phyloP scores from a whole-genome alignment of 2,113 vertebrate genomes.

The Eulacestoma nigropectus region DNA sequence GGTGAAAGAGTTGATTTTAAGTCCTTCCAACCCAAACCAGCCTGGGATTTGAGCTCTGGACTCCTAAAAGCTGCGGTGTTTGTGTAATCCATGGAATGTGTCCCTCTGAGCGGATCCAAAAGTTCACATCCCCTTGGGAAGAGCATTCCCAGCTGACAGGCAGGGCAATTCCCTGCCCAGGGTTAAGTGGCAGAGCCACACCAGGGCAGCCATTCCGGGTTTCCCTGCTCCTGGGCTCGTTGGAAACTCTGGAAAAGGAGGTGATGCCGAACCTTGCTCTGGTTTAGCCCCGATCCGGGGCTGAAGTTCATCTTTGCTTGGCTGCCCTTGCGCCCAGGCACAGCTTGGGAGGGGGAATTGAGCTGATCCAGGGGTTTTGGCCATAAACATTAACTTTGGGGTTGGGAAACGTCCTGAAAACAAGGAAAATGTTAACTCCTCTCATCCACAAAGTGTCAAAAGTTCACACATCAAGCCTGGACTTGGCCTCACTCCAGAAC shows the following conservation, averaged over 20 bases:
- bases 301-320: background rate
- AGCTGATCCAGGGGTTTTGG: background rate
- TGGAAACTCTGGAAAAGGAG: background rate
- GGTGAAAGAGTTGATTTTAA: too few species aligned
- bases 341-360: background rate
- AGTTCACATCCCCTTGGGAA: background rate
- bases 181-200: background rate
- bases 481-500: background rate
- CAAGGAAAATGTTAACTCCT: background rate
- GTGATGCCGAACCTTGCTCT: background rate
- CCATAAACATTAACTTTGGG: background rate
- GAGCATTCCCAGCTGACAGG: background rate
- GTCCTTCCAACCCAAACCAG: background rate
- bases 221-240: background rate
- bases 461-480: background rate
- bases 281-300: background rate
- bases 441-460: background rate
- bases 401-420: background rate
- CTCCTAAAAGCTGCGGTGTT: fast-evolving
- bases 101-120: background rate
- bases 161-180: background rate
- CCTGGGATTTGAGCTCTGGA: fast-evolving
- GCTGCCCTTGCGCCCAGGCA: background rate
- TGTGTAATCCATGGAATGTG: fast-evolving
- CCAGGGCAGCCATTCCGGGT: fast-evolving